Conservation (phyloP, 2,797 vertebrate species). For the Cephalopachus bancanus region DNA sequence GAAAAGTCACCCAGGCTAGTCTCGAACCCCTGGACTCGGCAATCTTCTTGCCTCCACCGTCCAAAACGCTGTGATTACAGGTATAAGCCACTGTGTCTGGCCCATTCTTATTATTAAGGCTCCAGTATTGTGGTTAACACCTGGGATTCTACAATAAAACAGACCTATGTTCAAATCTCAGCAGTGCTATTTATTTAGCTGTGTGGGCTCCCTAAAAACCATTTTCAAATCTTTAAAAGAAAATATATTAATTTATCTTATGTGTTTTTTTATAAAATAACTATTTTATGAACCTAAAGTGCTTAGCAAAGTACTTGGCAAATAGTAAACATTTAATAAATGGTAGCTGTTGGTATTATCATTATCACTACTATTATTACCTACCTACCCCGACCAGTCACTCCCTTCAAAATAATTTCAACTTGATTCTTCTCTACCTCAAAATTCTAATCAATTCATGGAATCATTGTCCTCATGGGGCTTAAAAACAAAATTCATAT, state of each 20-base stretch:
- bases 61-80: no score
- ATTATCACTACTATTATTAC: background rate
- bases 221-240: background rate
- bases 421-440: background rate
- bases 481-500: background rate
- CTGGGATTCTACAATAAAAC: background rate
- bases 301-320: background rate
- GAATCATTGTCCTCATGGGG: no score
- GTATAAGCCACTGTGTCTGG: background rate
- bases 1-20: no score
- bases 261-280: background rate
- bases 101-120: background rate
- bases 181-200: background rate
- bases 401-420: background rate
- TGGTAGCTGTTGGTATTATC: background rate
- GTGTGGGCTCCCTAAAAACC: background rate
- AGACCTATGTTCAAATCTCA: background rate
- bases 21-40: no score
- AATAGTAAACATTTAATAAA: background rate
- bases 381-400: background rate
- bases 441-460: background rate
- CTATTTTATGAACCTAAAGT: background rate
- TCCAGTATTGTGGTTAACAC: background rate
- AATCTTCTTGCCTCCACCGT: no score
- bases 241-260: background rate